These are phyloP conservation scores for Psittacus erithacus DNA, from an alignment of 2,113 vertebrate genomes.

Conservation along the genomic window DNA sequence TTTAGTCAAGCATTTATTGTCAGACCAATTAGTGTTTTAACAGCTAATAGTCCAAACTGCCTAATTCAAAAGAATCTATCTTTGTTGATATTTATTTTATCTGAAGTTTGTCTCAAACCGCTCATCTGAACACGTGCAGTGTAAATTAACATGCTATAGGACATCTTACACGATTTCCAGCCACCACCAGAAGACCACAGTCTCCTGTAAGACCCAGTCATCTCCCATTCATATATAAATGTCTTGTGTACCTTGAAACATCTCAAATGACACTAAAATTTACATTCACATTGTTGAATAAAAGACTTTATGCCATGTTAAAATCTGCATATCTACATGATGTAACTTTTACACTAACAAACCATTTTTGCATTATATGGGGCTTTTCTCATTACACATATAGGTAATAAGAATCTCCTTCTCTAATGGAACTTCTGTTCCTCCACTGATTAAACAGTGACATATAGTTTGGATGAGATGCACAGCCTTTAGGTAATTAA, in stretches of 20 bases:
- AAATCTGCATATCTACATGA: not conserved
- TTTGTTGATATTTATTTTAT: not conserved
- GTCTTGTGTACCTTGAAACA: not conserved
- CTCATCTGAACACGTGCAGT: not conserved
- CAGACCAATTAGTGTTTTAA: not conserved
- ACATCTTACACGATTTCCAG: not conserved
- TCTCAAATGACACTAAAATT: not conserved
- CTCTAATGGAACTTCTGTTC: not conserved
- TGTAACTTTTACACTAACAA: not conserved
- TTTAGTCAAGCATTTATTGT: not conserved
- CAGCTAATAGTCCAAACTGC: not conserved
- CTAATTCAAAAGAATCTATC: not conserved
- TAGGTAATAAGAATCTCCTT: not conserved
- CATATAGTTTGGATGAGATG: not conserved
- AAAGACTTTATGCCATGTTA: not conserved
- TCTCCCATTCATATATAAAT: not conserved
- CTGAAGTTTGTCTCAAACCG: not conserved
- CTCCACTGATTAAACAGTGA: not conserved
- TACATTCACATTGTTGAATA: not conserved
- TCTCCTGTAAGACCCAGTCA: not conserved
- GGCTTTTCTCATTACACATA: not conserved
- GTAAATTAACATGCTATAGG: not conserved
- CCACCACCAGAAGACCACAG: not conserved
- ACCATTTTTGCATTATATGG: not conserved
- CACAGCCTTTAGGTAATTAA: not conserved